Conservation (phyloP, 2,888 invertebrate species). For the Trissolcus brochymenae region DNA sequence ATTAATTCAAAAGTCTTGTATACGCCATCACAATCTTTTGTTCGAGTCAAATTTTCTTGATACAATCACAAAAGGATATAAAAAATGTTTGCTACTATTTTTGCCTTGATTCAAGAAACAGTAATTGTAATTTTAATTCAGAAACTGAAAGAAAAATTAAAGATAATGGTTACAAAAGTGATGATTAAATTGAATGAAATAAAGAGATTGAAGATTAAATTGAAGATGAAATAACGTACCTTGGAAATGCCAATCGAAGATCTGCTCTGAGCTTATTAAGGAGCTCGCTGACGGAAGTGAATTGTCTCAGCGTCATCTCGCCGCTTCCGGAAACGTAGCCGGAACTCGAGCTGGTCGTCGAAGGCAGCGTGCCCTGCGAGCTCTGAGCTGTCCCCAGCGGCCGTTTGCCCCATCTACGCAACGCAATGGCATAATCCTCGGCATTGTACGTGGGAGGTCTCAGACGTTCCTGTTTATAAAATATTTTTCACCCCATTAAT, state of each 20-base stretch:
- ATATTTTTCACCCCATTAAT: not conserved
- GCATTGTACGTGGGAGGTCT: constrained; percentile 93
- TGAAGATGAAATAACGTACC: constrained; percentile 78
- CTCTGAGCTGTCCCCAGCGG: constrained; percentile 76
- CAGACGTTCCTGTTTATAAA: constrained; percentile 83
- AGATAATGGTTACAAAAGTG: too few relatives aligned
- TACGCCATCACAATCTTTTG: too few relatives aligned
- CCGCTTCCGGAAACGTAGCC: constrained; percentile 80
- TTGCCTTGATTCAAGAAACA: too few relatives aligned
- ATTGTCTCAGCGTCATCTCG: constrained; percentile 92
- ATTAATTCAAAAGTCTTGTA: too few relatives aligned
- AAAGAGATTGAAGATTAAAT: not conserved
- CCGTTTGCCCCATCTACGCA: constrained; percentile 88
- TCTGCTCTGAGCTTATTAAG: constrained; percentile 91
- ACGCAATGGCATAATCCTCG: constrained; percentile 89
- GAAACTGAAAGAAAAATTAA: too few relatives aligned
- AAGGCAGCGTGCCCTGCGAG: constrained; percentile 72
- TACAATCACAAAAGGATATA: too few relatives aligned
- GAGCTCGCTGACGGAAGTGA: constrained; percentile 90
- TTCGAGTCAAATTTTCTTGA: too few relatives aligned
- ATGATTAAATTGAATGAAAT: too few relatives aligned
- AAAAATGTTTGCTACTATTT: too few relatives aligned
- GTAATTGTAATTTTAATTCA: too few relatives aligned
- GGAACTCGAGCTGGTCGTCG: constrained; percentile 75
- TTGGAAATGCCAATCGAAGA: constrained; percentile 90